phyloP scores from a whole-genome alignment of 2,888 invertebrate genomes.

The Chymomyza procnemis region DNA sequence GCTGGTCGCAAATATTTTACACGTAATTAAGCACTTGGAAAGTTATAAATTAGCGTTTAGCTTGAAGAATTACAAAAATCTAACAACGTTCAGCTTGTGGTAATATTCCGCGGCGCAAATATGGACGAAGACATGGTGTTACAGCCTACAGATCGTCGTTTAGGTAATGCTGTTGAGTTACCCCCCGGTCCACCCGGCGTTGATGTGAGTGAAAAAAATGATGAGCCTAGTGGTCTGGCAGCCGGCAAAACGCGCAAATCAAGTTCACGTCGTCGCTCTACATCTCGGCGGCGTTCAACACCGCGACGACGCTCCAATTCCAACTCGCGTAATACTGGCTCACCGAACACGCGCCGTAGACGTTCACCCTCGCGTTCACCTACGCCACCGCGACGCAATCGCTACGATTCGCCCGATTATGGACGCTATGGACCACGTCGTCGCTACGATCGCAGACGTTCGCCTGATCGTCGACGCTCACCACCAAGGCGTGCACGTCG shows the following conservation, averaged over 20 bases:
- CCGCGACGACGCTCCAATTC: conserved; percentile 66
- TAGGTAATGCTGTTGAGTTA: conserved; percentile 60
- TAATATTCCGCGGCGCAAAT: conserved; percentile 16
- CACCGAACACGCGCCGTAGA: conserved; percentile 66
- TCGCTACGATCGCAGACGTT: conserved; percentile 67
- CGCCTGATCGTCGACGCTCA: conserved; percentile 68
- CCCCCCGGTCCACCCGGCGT: conserved; percentile 76
- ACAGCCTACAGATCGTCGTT: conserved; percentile 69
- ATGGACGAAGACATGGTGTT: conserved; percentile 75
- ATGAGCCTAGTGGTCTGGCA: conserved; percentile 21
- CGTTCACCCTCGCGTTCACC: conserved; percentile 75
- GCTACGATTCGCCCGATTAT: conserved; percentile 72
- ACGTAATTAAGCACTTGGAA: conserved; percentile 3
- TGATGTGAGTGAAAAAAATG: conserved; percentile 61
- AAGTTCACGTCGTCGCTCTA: conserved; percentile 52
- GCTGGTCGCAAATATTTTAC: not conserved
- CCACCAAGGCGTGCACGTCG: conserved; percentile 60
- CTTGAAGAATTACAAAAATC: conserved; percentile 8
- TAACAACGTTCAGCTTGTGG: conserved; percentile 22
- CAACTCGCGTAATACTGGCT: conserved; percentile 55
- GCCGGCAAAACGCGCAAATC: conserved; percentile 45
- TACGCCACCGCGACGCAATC: conserved; percentile 66
- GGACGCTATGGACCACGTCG: conserved; percentile 63
- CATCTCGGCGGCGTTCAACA: conserved; percentile 40
- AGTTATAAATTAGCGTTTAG: conserved; percentile 4